Percentiles rank a stretch among this genome's conserved stretches.
Evolutionary conservation across 2,113 vertebrate species (phyloP).

Genomic region (Pangasianodon gigas): DNA sequence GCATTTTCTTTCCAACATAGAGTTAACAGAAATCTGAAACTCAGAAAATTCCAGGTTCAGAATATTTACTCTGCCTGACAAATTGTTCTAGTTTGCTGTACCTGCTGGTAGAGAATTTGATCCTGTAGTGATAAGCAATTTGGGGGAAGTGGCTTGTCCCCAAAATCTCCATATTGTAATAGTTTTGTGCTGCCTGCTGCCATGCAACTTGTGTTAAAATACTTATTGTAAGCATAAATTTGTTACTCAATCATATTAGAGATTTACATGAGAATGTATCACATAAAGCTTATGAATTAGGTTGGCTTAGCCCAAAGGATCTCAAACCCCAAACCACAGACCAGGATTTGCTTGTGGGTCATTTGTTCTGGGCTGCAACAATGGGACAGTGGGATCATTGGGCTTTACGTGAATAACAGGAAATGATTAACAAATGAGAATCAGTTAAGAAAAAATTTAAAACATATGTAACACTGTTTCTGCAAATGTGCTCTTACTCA

Average conservation of each 20-base stretch:
- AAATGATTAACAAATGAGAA: background rate
- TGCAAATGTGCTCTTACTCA: background rate
- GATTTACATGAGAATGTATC: background rate
- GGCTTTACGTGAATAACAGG: background rate
- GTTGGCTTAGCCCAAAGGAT: background rate
- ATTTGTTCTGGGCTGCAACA: background rate
- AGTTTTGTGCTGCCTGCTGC: no score
- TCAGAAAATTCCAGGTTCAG: background rate
- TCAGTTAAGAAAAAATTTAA: background rate
- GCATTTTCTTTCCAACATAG: background rate
- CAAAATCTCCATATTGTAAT: background rate
- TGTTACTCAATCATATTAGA: background rate
- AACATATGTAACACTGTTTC: background rate
- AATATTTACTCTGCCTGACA: background rate
- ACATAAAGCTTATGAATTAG: background rate
- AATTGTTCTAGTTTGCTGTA: background rate
- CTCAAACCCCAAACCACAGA: background rate
- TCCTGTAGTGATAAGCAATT: background rate
- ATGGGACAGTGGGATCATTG: background rate
- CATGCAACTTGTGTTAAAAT: no score
- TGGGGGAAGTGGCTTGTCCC: background rate
- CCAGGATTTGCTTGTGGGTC: background rate
- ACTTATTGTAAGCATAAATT: no score
- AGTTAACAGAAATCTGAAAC: constrained; percentile 1
- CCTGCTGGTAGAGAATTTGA: background rate